A percentile compares a stretch with the other conserved stretches of the same genome.
phyloP scores from a whole-genome alignment of 2,113 vertebrate species.

The Colinus virginianus region DNA sequence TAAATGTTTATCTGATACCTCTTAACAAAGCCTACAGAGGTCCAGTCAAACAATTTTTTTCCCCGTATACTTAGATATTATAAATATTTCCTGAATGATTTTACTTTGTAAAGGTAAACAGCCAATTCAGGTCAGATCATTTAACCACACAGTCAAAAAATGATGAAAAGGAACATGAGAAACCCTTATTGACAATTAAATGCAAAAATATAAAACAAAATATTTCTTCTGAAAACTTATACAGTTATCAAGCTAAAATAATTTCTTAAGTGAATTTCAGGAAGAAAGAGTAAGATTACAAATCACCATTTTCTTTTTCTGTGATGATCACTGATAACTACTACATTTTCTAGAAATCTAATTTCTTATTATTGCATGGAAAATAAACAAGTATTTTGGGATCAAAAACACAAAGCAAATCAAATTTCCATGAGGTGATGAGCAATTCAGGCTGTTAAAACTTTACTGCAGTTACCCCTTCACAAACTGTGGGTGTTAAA shows the following conservation, averaged over 20 bases:
- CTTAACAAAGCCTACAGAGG: conserved; percentile 55
- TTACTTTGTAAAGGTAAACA: neutral
- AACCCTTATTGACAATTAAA: neutral
- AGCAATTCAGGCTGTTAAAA: neutral
- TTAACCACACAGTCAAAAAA: neutral
- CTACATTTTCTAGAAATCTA: neutral
- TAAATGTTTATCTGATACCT: conserved; percentile 75
- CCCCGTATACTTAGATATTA: neutral
- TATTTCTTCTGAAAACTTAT: neutral
- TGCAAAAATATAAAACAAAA: neutral
- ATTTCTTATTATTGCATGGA: neutral
- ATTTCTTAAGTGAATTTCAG: neutral
- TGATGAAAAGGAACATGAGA: neutral
- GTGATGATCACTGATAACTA: neutral
- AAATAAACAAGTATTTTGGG: neutral
- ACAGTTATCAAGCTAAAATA: neutral
- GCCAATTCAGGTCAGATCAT: neutral
- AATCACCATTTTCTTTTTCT: neutral
- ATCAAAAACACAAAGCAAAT: neutral
- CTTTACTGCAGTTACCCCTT: neutral
- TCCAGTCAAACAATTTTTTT: neutral
- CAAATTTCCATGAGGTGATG: neutral
- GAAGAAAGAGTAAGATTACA: neutral
- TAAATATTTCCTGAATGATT: neutral
- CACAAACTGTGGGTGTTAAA: neutral